Evolutionary conservation across 2,888 invertebrate species (phyloP), one percentile per base, ranked within the genome.

Genomic region (Dasysyrphus tricinctus): DNA sequence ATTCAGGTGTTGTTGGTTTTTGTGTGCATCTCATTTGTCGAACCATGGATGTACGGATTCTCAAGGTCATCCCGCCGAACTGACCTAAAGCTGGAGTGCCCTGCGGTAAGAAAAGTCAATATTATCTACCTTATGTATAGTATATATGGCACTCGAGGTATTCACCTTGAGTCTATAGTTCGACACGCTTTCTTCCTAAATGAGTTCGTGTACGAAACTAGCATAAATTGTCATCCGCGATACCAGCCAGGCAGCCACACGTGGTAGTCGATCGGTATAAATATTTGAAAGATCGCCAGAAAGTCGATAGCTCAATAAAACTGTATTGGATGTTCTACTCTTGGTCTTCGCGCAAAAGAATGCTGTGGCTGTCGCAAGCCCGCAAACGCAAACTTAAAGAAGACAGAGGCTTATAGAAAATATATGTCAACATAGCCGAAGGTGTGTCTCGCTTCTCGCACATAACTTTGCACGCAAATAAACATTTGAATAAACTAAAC

Each of bases 81-180:
- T 24, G 88, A 89, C 54, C 72, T 79, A 24, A 89, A 88, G 67
- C 72, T 82, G 51, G 74, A 88, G 34, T 89, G 89, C 51, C 89
- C 89, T 12, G 79, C 88, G 88, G 89, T 89, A 82, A 86, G 81
- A 81, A 37, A 69, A 54, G n/a, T 54, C 34, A 51, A 54, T 24
- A 24, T 24, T 12, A 61, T 29, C 8, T 19, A 8, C 24, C n/a
- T n/a, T 24, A 24, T 3, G 3, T 24, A 24, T 24, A 24, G 3
- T n/a, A 24, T 3, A 24, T 63, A 16, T 3, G 32, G 12, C 29
- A 19, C 14, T 32, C 29, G n/a, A 32, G 29, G 34, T 59, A 67
- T 19, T 54, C 12, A 34, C 67, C 42, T 39, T 11, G 11, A 16
- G 34, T 11, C 11, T n/a, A 57, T n/a, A 34, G 0, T 11, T 49